These are phyloP conservation scores for Columba livia DNA, from an alignment of 2,113 vertebrate species.

Conservation along the genomic window DNA sequence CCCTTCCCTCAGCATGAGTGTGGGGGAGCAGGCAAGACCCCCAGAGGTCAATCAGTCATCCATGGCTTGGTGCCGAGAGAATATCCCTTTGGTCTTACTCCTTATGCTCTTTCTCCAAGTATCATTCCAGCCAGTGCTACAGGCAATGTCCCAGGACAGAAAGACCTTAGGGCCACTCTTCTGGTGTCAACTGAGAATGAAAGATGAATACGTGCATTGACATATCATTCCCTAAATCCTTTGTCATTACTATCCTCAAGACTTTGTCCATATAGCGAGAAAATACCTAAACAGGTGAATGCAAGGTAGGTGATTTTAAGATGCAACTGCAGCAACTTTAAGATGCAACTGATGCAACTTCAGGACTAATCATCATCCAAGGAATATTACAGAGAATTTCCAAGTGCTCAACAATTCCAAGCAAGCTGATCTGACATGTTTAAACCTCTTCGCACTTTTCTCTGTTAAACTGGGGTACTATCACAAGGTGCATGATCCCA, in stretches of 20 bases:
- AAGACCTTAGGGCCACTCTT: neutral
- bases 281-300: neutral
- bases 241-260: neutral
- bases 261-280: neutral
- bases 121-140: neutral
- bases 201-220: neutral
- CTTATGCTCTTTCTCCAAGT: neutral
- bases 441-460: neutral
- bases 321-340: neutral
- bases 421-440: neutral
- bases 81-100: neutral
- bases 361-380: neutral
- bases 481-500: neutral
- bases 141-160: neutral
- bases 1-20: neutral
- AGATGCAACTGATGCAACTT: neutral
- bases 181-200: neutral
- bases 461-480: neutral
- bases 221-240: neutral
- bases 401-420: neutral
- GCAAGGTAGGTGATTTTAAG: neutral
- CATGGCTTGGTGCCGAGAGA: neutral
- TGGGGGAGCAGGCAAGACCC: neutral
- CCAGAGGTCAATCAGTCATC: neutral
- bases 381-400: neutral